These are phyloP conservation scores for Periplaneta americana DNA, from an alignment of 1,140 invertebrate genomes.

Conservation along the genomic window DNA sequence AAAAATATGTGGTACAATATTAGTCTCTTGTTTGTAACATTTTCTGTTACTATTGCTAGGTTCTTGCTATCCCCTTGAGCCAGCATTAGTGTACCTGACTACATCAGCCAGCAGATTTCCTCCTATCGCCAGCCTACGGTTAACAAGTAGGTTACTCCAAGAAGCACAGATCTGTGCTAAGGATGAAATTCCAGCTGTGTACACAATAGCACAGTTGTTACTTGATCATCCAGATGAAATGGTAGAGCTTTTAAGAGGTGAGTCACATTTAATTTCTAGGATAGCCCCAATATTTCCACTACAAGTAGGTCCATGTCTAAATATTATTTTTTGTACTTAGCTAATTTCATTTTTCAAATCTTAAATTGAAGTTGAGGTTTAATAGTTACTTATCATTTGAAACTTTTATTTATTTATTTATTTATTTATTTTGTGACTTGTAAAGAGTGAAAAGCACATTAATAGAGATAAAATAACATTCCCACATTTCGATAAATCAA, in stretches of 20 bases:
- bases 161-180: conserved; percentile 55
- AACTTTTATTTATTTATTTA: too few relatives aligned
- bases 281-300: too few relatives aligned
- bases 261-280: background rate
- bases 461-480: too few relatives aligned
- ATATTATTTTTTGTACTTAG: too few relatives aligned
- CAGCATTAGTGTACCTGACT: conserved; percentile 61
- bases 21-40: conserved; percentile 10
- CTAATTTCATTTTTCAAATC: too few relatives aligned
- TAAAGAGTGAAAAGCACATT: too few relatives aligned
- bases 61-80: conserved; percentile 62
- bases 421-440: too few relatives aligned
- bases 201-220: conserved; percentile 59
- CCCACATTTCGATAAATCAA: too few relatives aligned
- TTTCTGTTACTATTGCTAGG: conserved; percentile 26
- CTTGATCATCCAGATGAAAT: conserved; percentile 59
- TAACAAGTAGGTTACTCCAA: conserved; percentile 53
- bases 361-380: too few relatives aligned
- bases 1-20: too few relatives aligned
- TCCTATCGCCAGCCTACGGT: conserved; percentile 50
- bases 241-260: conserved; percentile 41
- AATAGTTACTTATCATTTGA: too few relatives aligned
- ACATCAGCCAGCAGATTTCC: conserved; percentile 48
- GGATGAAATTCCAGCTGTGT: conserved; percentile 60
- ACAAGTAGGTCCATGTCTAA: too few relatives aligned